Evolutionary conservation across 2,113 vertebrate species (phyloP).

Genomic region (Argyrosomus japonicus): DNA sequence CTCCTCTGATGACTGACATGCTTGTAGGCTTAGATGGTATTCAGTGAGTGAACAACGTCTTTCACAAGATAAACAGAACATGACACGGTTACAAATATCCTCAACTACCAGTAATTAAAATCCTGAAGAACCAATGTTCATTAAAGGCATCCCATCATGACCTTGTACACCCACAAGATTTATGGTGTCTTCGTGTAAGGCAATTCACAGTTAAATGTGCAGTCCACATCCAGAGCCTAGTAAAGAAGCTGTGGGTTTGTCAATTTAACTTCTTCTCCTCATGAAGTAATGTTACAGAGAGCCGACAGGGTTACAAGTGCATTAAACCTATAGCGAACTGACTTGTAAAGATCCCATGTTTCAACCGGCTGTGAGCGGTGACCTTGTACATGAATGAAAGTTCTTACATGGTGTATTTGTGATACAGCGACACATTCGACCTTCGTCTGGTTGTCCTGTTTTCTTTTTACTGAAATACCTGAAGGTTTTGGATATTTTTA

Average conservation of each 20-base stretch:
- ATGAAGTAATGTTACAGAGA: conserved; percentile 12
- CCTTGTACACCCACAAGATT: neutral
- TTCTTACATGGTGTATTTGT: neutral
- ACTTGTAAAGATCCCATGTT: conserved; percentile 34
- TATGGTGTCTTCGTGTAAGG: conserved; percentile 19
- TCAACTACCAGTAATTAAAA: neutral
- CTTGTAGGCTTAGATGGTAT: conserved; percentile 1
- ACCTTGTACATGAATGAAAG: conserved; percentile 32
- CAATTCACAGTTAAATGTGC: conserved; percentile 36
- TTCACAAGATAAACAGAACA: neutral
- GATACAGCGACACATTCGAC: neutral
- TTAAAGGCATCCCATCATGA: conserved; percentile 27
- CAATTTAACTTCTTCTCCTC: conserved; percentile 7
- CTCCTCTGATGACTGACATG: conserved; percentile 4
- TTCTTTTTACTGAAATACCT: neutral
- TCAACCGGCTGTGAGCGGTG: conserved; percentile 13
- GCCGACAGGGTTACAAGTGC: neutral
- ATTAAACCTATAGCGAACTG: conserved; percentile 29
- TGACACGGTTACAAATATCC: neutral
- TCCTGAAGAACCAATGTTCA: neutral
- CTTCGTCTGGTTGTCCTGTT: neutral
- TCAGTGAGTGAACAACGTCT: conserved; percentile 2
- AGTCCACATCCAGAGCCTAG: conserved; percentile 1
- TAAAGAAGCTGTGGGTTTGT: conserved; percentile 7
- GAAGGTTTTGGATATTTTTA: neutral